Percentiles rank a stretch among this genome's conserved stretches.
Evolutionary conservation across 1,140 invertebrate genomes (phyloP).

Genomic region (Aethina tumida): DNA sequence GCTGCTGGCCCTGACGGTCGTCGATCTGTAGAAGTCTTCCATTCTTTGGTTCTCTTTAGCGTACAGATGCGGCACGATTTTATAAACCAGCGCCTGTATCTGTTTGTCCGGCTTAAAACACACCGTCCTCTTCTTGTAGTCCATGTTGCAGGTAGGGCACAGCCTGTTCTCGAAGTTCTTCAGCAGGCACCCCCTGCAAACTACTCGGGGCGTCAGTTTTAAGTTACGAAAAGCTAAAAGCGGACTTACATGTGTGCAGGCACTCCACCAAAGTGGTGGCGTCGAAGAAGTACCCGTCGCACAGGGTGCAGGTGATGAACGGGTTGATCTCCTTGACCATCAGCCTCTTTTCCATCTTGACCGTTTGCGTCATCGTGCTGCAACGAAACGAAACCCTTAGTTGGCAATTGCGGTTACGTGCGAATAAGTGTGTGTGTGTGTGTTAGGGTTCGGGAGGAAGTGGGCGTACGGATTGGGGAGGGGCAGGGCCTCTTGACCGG

Average conservation of each 20-base stretch:
- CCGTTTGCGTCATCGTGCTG: slow-evolving; percentile 6
- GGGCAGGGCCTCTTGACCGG: slow-evolving; percentile 16
- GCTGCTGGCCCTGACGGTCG: slow-evolving; percentile 27
- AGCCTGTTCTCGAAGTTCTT: slow-evolving; percentile 54
- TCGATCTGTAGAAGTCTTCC: slow-evolving; percentile 49
- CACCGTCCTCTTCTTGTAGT: slow-evolving; percentile 26
- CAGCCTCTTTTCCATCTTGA: slow-evolving; percentile 17
- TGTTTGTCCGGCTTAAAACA: slow-evolving; percentile 69
- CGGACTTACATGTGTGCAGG: slow-evolving; percentile 67
- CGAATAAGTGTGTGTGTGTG: slow-evolving; percentile 24
- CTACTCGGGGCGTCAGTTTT: slow-evolving; percentile 33
- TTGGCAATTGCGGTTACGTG: slow-evolving; percentile 19
- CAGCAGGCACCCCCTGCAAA: slow-evolving; percentile 84
- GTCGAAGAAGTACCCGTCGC: slow-evolving; percentile 69
- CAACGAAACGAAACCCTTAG: slow-evolving; percentile 6
- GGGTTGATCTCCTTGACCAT: slow-evolving; percentile 52
- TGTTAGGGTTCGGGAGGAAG: slow-evolving; percentile 24
- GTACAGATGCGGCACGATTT: slow-evolving; percentile 85
- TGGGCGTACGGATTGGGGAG: slow-evolving; percentile 24
- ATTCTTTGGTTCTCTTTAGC: slow-evolving; percentile 79
- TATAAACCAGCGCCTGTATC: slow-evolving; percentile 91
- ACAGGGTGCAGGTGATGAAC: slow-evolving; percentile 62
- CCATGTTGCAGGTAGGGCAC: slow-evolving; percentile 28
- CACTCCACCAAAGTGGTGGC: slow-evolving; percentile 75
- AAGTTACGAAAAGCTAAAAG: not conserved